phyloP scores from a whole-genome alignment of 2,797 vertebrate species.

The Enteromius treurensis region DNA sequence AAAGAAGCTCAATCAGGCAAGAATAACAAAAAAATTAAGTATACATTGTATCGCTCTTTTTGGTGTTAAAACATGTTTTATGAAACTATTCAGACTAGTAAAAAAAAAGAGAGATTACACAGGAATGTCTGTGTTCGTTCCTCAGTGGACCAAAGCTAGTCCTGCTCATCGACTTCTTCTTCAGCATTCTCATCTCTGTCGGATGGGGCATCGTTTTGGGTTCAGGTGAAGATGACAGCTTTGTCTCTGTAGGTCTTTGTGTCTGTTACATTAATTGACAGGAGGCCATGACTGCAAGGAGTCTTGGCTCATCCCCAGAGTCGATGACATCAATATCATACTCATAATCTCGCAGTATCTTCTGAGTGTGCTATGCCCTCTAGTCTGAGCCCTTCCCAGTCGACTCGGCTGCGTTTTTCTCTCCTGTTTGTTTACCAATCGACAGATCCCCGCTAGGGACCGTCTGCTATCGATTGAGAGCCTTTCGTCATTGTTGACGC shows the following conservation, averaged over 20 bases:
- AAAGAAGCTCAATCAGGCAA: background rate
- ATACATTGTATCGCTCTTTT: background rate
- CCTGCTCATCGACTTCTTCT: background rate
- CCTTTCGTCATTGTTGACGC: constrained; percentile 68
- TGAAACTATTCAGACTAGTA: background rate
- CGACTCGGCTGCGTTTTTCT: constrained; percentile 55
- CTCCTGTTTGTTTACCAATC: constrained; percentile 75
- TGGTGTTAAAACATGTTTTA: background rate
- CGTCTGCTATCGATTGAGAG: constrained; percentile 76
- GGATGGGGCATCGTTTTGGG: background rate
- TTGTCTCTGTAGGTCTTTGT: constrained; percentile 19
- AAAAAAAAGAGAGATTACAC: background rate
- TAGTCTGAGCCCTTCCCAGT: constrained; percentile 68
- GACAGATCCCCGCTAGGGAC: constrained; percentile 70
- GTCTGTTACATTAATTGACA: constrained; percentile 53
- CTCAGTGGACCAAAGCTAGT: background rate
- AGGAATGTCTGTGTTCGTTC: background rate
- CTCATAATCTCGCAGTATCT: constrained; percentile 76
- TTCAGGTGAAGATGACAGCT: constrained; percentile 4
- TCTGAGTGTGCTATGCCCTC: constrained; percentile 61
- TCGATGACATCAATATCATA: constrained; percentile 80
- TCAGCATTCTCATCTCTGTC: background rate
- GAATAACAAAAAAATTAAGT: background rate
- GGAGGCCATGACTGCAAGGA: constrained; percentile 37
- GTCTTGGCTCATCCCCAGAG: constrained; percentile 59